These are phyloP conservation scores for Berghia stephanieae DNA, from an alignment of 1,140 invertebrate species.

Conservation along the genomic window DNA sequence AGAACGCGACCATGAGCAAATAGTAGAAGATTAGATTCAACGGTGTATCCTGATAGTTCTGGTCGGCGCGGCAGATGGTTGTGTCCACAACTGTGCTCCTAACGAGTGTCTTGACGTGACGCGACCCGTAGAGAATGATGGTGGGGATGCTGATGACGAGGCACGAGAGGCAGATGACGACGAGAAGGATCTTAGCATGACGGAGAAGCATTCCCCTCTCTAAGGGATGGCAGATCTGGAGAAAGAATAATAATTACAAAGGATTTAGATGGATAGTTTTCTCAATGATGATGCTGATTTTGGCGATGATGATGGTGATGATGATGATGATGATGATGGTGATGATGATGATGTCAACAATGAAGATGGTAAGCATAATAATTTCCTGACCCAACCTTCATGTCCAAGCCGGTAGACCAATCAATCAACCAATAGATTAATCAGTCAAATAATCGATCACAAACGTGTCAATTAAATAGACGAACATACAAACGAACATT, in stretches of 20 bases:
- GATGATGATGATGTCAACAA: neutral
- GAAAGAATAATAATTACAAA: neutral
- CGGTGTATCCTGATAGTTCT: neutral
- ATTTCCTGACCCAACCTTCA: too few relatives aligned
- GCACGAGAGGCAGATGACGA: neutral
- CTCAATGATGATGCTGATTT: too few relatives aligned
- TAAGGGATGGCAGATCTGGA: conserved; percentile 16
- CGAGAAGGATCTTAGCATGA: neutral
- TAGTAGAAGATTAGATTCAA: neutral
- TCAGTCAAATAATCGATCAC: too few relatives aligned
- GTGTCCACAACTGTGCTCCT: neutral
- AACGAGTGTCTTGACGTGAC: neutral
- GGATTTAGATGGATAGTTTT: too few relatives aligned
- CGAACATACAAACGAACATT: too few relatives aligned
- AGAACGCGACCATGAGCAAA: neutral
- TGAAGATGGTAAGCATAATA: too few relatives aligned
- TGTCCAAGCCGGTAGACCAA: too few relatives aligned
- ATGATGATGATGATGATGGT: neutral
- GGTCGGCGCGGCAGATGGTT: conserved; percentile 19
- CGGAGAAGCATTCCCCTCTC: neutral
- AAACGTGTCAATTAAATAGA: too few relatives aligned
- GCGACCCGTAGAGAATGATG: neutral
- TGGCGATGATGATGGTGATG: neutral
- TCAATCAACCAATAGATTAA: too few relatives aligned
- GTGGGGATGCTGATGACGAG: neutral